Conservation (phyloP, 2,888 invertebrate genomes). For the Piscicola geometra region DNA sequence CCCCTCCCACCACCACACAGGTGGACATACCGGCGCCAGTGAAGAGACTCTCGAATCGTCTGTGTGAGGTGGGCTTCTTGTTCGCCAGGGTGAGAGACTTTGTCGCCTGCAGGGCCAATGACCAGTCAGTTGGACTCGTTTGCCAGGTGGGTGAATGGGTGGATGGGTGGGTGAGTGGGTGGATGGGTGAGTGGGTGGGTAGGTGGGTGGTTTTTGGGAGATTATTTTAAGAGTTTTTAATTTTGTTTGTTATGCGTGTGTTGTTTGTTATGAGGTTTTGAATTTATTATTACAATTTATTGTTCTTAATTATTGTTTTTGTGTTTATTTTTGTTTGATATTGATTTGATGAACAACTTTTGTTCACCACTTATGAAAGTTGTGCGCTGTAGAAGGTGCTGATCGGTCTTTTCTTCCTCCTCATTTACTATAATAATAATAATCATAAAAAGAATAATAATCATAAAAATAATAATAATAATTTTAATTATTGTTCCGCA, state of each 20-base stretch:
- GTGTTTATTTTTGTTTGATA: too few relatives aligned
- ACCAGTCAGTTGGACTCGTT: constrained; percentile 57
- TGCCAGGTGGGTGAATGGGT: constrained; percentile 50
- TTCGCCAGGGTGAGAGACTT: constrained; percentile 77
- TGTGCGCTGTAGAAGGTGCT: too few relatives aligned
- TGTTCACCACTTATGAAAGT: too few relatives aligned
- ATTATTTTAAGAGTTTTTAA: neutral
- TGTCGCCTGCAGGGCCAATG: constrained; percentile 68
- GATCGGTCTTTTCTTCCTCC: too few relatives aligned
- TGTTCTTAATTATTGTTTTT: too few relatives aligned
- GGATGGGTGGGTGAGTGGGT: neutral
- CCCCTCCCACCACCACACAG: constrained; percentile 43
- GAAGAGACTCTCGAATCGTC: constrained; percentile 66
- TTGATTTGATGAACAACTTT: too few relatives aligned
- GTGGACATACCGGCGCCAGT: constrained; percentile 61
- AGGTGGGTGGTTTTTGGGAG: too few relatives aligned
- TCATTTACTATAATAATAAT: too few relatives aligned
- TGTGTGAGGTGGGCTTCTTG: constrained; percentile 79
- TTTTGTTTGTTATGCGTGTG: too few relatives aligned
- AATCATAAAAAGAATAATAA: neutral
- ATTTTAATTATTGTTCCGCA: constrained; percentile 63
- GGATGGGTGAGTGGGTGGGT: too few relatives aligned
- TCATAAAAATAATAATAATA: neutral
- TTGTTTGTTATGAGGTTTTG: too few relatives aligned
- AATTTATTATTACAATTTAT: too few relatives aligned